Percentiles rank a stretch among this genome's conserved stretches.
Conservation (phyloP, 1,140 invertebrate genomes). For the Coptotermes formosanus region DNA sequence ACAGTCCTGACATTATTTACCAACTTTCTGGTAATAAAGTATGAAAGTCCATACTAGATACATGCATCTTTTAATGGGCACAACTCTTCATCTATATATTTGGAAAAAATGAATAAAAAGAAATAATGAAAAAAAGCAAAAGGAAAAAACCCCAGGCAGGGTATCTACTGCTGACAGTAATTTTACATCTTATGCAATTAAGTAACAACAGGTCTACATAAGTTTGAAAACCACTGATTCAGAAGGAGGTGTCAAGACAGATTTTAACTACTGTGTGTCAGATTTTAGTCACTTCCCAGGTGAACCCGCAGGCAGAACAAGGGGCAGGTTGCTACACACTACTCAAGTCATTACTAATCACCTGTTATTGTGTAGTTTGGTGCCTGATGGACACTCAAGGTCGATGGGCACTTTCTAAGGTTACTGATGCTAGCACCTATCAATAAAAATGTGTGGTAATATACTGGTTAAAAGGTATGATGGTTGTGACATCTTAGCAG, state of each 20-base stretch:
- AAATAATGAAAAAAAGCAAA: too few relatives aligned
- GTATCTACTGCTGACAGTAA: too few relatives aligned
- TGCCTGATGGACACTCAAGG: slow-evolving; percentile 3
- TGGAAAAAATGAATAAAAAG: too few relatives aligned
- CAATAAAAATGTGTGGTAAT: slow-evolving; percentile 38
- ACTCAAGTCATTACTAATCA: neutral
- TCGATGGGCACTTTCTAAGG: slow-evolving; percentile 1
- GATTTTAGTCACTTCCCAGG: neutral
- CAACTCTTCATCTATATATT: too few relatives aligned
- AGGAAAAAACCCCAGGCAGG: too few relatives aligned
- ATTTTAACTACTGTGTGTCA: neutral
- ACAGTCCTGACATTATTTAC: too few relatives aligned
- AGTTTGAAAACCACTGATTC: neutral
- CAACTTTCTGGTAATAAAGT: too few relatives aligned
- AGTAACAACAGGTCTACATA: too few relatives aligned
- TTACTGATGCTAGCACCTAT: slow-evolving; percentile 15
- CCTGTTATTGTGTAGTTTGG: slow-evolving; percentile 8
- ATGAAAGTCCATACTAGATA: too few relatives aligned
- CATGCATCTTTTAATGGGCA: too few relatives aligned
- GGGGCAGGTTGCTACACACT: neutral
- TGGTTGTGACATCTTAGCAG: neutral
- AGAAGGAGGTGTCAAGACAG: neutral
- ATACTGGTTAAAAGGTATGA: neutral
- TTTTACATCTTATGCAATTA: too few relatives aligned
- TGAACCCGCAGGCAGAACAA: neutral